A percentile compares a stretch with the other conserved stretches of the same genome.
These are phyloP conservation scores for Periphyllus acericola DNA, from an alignment of 2,888 invertebrate species.

Conservation along the genomic window DNA sequence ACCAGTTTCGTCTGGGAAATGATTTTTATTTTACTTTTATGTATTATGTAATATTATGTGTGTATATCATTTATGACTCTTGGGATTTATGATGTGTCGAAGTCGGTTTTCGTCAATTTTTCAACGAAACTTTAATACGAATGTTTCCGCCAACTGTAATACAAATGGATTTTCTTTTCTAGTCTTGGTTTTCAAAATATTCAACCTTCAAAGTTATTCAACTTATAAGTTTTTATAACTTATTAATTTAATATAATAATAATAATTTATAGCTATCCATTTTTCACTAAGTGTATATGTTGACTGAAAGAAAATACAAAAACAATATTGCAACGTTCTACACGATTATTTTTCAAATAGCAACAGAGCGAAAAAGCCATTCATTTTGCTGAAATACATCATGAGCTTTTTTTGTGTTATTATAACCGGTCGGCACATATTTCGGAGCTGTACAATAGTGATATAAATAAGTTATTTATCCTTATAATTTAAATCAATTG, in stretches of 20 bases:
- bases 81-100: conserved; percentile 26
- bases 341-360: too few species aligned
- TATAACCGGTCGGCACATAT: too few species aligned
- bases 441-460: too few species aligned
- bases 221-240: not conserved
- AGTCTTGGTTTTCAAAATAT: not conserved
- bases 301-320: too few species aligned
- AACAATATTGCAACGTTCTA: too few species aligned
- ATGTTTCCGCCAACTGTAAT: not conserved
- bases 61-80: conserved; percentile 18
- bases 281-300: too few species aligned
- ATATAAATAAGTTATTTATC: too few species aligned
- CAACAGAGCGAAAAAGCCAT: not conserved
- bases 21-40: conserved; percentile 22
- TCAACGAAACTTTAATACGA: not conserved
- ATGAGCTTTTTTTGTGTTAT: not conserved
- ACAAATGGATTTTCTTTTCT: not conserved
- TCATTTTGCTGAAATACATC: not conserved
- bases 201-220: not conserved
- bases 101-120: not conserved
- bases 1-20: conserved; percentile 46
- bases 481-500: too few species aligned
- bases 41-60: not conserved
- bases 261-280: too few species aligned
- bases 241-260: too few species aligned